Evolutionary conservation across 1,140 invertebrate species (phyloP), one percentile per base, ranked within the genome.

Genomic region (Heterodera carotae): DNA sequence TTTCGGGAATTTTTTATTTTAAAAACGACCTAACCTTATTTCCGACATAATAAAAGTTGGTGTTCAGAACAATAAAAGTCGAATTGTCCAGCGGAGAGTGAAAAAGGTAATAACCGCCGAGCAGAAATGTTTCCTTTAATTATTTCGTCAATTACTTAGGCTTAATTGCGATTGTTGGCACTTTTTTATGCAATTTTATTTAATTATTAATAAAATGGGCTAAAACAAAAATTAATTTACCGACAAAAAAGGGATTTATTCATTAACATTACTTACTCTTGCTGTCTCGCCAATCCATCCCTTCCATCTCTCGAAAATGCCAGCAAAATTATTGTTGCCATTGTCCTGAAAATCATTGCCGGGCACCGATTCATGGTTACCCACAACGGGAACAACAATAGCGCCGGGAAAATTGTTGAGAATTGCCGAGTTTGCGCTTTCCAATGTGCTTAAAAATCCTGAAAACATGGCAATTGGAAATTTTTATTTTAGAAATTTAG

Each of bases 341-440:
- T 56, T 22, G 31, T 84, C 84, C 18, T 74, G 74, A 69, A 85
- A 87, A 5, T 64, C 75, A 68, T 86, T 85, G 6, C 81, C 59
- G 15, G 85, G 85, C 15, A 77, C 72, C 43, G 83, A 80, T 64
- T 86, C 85, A 60, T 86, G 85, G 71, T 86, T 86, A 22, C 85
- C 85, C 69, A 85, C 83, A 27, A 80, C 78, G 22, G 85, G 85
- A 15, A 86, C 59, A 53, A 86, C 75, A 48, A 73, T 43, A 36
- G 53, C 76, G n/a, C 66, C 48, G 3, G 80, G 80, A 56, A 84
- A 85, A 66, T 34, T 27, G n/a, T 39, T 2, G 15, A 34, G 67
- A 33, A 78, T 77, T 18, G 56, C 31, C 29, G 70, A 60, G 7
- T 84, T 82, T 0, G 83, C 79, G 3, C 27, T 74, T n/a, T 31